A percentile compares a stretch with the other conserved stretches of the same genome.
Conservation (phyloP, 2,113 vertebrate genomes). For the Nothobranchius furzeri region DNA sequence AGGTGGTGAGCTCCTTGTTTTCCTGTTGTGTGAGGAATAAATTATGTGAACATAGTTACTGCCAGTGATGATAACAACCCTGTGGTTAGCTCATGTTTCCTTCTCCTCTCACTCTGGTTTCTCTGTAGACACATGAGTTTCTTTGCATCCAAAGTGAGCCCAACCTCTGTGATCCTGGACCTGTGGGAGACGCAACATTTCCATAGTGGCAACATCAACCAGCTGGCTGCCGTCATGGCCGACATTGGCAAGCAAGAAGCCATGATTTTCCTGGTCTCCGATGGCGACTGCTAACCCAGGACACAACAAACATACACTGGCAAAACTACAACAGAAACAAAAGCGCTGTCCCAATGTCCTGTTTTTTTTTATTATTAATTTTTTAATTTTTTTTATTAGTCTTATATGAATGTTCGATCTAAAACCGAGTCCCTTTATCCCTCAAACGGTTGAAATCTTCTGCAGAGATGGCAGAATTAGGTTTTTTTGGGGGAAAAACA, state of each 20-base stretch:
- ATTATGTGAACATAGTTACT: no score
- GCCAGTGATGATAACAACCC: no score
- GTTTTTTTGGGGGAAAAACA: constrained; percentile 9
- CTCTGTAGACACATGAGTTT: constrained; percentile 92
- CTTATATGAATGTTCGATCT: constrained; percentile 20
- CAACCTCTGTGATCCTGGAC: constrained; percentile 97
- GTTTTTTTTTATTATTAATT: neutral
- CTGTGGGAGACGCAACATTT: constrained; percentile 97
- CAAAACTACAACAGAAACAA: constrained; percentile 36
- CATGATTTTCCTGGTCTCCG: constrained; percentile 93
- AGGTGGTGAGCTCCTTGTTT: no score
- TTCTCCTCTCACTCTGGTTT: constrained; percentile 14
- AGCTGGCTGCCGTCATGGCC: constrained; percentile 93
- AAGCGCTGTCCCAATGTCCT: constrained; percentile 36
- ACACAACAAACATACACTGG: constrained; percentile 21
- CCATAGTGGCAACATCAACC: constrained; percentile 96
- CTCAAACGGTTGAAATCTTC: constrained; percentile 27
- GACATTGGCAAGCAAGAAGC: constrained; percentile 96
- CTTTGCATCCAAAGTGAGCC: constrained; percentile 95
- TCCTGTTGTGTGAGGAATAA: no score
- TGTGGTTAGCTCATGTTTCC: constrained; percentile 1
- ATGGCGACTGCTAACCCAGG: constrained; percentile 92
- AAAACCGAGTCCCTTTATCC: constrained; percentile 32
- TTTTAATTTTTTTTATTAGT: constrained; percentile 18
- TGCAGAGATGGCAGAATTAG: constrained; percentile 31